Conservation (phyloP, 2,797 vertebrate species). For the Pipistrellus nathusii region DNA sequence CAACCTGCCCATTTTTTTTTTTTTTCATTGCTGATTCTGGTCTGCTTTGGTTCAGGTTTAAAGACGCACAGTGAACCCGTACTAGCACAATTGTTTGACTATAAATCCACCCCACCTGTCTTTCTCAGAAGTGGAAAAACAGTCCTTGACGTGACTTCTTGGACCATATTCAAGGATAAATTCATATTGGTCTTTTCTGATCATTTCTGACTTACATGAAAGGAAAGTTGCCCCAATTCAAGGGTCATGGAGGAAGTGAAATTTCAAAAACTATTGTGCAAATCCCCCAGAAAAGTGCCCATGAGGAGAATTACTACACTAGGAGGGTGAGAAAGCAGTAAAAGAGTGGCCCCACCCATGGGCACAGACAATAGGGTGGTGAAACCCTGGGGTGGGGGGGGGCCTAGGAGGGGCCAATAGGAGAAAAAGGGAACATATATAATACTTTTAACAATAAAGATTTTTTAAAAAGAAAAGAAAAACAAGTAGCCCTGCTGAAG, state of each 20-base stretch:
- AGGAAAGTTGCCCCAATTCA: conserved; percentile 34
- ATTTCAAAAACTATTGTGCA: conserved; percentile 71
- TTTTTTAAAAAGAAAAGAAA: too few relatives aligned
- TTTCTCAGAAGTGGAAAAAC: background rate
- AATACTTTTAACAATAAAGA: too few relatives aligned
- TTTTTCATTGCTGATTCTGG: background rate
- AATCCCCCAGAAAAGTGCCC: background rate
- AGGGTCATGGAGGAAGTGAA: conserved; percentile 71
- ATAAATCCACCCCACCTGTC: background rate
- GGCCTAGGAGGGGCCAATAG: too few relatives aligned
- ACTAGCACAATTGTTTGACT: background rate
- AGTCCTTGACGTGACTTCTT: background rate
- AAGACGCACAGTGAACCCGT: too few relatives aligned
- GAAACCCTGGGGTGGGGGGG: too few relatives aligned
- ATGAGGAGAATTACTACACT: background rate
- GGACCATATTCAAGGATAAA: background rate
- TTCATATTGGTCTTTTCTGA: conserved; percentile 13
- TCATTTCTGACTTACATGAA: conserved; percentile 7
- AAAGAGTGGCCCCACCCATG: background rate
- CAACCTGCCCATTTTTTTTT: background rate
- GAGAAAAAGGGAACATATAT: too few relatives aligned
- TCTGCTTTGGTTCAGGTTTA: background rate
- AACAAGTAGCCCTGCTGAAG: background rate
- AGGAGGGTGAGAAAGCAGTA: background rate
- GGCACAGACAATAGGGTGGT: too few relatives aligned